These are phyloP conservation scores for Malurus leucopterus DNA, from an alignment of 2,797 vertebrate species.

Conservation along the genomic window DNA sequence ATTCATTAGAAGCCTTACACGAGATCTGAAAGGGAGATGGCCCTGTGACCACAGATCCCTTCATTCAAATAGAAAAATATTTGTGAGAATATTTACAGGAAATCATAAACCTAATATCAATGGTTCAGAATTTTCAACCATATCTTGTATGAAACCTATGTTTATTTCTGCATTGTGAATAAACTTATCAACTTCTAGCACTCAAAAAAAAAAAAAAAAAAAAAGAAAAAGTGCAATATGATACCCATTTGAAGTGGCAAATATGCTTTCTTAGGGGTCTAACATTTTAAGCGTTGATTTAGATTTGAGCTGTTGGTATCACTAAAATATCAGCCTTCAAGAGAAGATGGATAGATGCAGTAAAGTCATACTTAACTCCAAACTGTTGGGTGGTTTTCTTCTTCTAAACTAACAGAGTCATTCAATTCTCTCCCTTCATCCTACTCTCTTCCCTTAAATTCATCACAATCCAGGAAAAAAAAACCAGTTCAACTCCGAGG, in stretches of 20 bases:
- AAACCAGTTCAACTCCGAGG: neutral
- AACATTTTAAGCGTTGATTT: neutral
- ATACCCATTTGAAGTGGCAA: neutral
- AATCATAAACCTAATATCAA: neutral
- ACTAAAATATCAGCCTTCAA: neutral
- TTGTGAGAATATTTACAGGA: neutral
- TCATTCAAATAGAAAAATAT: neutral
- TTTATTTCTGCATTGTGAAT: neutral
- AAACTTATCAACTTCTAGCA: neutral
- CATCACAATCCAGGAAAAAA: neutral
- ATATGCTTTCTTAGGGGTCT: neutral
- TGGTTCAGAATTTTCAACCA: neutral
- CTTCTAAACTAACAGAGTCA: neutral
- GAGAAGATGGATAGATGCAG: neutral
- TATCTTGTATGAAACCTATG: neutral
- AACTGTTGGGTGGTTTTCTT: neutral
- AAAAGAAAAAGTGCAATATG: neutral
- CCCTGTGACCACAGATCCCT: neutral
- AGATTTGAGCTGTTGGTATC: neutral
- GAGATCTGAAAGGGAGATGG: neutral
- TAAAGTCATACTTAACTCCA: neutral
- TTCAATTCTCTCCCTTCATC: neutral
- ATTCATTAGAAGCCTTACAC: neutral
- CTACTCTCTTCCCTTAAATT: neutral
- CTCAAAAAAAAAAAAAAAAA: neutral